Conservation (phyloP, 1,140 invertebrate genomes). For the Monomorium pharaonis region DNA sequence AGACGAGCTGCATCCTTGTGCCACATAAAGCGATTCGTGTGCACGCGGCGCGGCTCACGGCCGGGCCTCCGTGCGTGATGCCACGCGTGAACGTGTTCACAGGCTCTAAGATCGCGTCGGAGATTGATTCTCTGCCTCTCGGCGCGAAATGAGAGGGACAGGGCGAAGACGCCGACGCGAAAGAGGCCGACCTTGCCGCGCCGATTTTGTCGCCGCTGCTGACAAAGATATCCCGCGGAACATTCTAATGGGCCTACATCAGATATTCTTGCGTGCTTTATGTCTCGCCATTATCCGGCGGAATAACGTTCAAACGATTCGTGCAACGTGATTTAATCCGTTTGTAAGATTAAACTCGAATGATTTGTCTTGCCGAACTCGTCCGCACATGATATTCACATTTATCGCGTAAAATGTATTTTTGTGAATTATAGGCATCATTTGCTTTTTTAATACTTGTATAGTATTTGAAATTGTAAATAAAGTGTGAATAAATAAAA, state of each 20-base stretch:
- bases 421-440: background rate
- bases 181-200: background rate
- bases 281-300: background rate
- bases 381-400: background rate
- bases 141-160: background rate
- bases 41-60: background rate
- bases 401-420: background rate
- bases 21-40: constrained; percentile 59
- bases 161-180: constrained; percentile 1
- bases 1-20: constrained; percentile 74
- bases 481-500: background rate
- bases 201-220: background rate
- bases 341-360: background rate
- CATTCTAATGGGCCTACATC: background rate
- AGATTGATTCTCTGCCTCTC: constrained; percentile 33
- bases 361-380: background rate
- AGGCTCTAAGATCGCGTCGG: constrained; percentile 12
- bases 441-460: background rate
- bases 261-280: background rate
- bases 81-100: constrained; percentile 34
- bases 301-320: background rate
- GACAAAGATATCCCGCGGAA: constrained; percentile 19
- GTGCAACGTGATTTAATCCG: background rate
- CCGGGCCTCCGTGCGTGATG: constrained; percentile 5
- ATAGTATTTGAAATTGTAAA: background rate